Evolutionary conservation across 2,888 invertebrate genomes (phyloP).

Genomic region (Pyrocoelia pectoralis): DNA sequence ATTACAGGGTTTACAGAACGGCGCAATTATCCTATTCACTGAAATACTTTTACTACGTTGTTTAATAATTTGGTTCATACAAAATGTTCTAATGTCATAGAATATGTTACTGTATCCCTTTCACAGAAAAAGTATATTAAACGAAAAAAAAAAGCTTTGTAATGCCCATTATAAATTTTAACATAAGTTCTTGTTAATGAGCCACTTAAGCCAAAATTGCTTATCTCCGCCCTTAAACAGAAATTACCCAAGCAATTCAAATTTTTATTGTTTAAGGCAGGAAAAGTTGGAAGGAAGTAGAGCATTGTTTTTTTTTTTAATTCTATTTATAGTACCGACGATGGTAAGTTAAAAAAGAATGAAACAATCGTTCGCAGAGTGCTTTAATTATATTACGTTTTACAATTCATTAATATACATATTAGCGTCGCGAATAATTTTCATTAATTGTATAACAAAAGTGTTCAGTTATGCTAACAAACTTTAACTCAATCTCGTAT

Average conservation of each 20-base stretch:
- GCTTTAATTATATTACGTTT: neutral
- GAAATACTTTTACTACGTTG: too few relatives aligned
- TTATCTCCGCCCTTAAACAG: constrained; percentile 14
- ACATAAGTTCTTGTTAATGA: constrained; percentile 19
- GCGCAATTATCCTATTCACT: too few relatives aligned
- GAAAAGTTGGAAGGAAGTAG: neutral
- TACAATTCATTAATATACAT: neutral
- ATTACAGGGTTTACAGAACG: too few relatives aligned
- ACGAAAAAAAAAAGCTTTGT: too few relatives aligned
- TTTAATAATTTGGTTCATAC: too few relatives aligned
- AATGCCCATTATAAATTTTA: neutral
- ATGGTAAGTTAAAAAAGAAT: neutral
- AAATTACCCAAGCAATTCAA: constrained; percentile 15
- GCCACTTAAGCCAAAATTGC: constrained; percentile 19
- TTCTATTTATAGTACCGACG: neutral
- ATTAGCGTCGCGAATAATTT: neutral
- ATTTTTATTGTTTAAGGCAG: constrained; percentile 7
- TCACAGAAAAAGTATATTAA: too few relatives aligned
- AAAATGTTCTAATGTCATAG: too few relatives aligned
- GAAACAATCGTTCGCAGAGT: neutral
- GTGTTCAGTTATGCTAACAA: neutral
- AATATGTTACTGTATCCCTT: too few relatives aligned
- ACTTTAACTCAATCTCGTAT: neutral
- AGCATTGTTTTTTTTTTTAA: constrained; percentile 9
- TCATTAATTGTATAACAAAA: constrained; percentile 1